Base-by-base conservation (phyloP, 1,140 invertebrate species). In the Solen grandis region DNA sequence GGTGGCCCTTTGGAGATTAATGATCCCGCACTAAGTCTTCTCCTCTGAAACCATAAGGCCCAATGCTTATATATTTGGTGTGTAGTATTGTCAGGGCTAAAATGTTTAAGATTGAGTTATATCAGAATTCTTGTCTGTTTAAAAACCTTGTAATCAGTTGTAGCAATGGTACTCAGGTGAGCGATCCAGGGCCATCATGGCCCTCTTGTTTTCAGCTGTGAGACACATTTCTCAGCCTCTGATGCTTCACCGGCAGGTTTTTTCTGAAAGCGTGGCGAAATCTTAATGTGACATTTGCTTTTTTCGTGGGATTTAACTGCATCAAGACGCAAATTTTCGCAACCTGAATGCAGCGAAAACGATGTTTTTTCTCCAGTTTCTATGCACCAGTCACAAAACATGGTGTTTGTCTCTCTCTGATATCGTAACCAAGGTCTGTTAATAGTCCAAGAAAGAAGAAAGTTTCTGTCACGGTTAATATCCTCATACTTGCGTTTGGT, bases 301-400 rank as follows among this genome's bases (percentile, higher is more conserved):
- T 16, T 50, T 55, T 76, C 73, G 38, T 76, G 60, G 1, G 25
- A n/a, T 38, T 76, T 76, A 33, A 76, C 29, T 4, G 73, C 3
- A 35, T 63, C 73, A 33, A 76, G 35, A 19, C 46, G 22, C 5
- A 76, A 54, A 54, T 76, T 65, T 25, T 54, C 46, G 55, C 60
- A 76, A 8, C 73, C 73, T 55, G 38, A 41, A 31, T 35, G 16
- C 27, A 36, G 54, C 0, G 46, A 54, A n/a, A 38, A 76, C 25
- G 60, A 35, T 54, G 27, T 19, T 14, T 65, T 36, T 35, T 31
- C 19, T 4, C 22, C 29, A 5, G 16, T 14, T n/a, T 52, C 31
- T 5, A 19, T 50, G 16, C 59, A 65, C 22, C 31, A 65, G 13
- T 19, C 29, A 76, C 59, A 76, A 36, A 65, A 63, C 59, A 76